Base-by-base conservation (phyloP, 1,140 invertebrate genomes). In the Myzus persicae region DNA sequence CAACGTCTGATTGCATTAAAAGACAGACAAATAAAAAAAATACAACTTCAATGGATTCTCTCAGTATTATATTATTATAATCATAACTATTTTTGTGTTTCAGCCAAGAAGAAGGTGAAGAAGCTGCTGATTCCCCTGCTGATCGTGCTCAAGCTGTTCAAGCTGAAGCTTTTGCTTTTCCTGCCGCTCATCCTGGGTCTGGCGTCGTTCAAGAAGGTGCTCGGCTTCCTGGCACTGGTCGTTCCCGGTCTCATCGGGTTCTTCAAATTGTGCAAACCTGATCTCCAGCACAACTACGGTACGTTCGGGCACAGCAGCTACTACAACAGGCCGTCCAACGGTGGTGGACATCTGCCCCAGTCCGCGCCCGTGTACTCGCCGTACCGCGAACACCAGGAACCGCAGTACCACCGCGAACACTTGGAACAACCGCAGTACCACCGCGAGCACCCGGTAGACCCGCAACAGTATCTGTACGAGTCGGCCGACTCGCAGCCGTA, bases 111-210 rank as follows among this genome's bases (percentile, higher is more conserved):
- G 94, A 97, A 97, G 94, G 95, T 98, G 90, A 97, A 97, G 96
- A 98, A 97, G 94, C 95, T 98, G n/a, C 96, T 98, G 94, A 97
- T 98, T 94, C 97, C 97, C 1, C 96, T 98, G 96, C 95, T 98
- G 94, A 95, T 98, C 93, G 96, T 98, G 91, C 95, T 98, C 93
- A 98, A 98, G 95, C 95, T 98, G 87, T 98, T 98, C 96, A 98
- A 98, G 95, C 94, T 98, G 94, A 98, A 98, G 94, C 95, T 98
- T 36, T 95, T 98, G 2, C 95, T 98, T 7, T 97, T 98, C 95
- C 94, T 98, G 94, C 97, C 97, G 3, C 95, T 98, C 94, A 97
- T 98, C 89, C 95, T 98, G 48, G 97, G 97, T 24, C 95, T 98
- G 93, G 97, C 97, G 20, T 97, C 97, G 40, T 97, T 98, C 94